Conservation (phyloP, 53 echinoderm and acorn worm genomes). For the Holothuria scabra region DNA sequence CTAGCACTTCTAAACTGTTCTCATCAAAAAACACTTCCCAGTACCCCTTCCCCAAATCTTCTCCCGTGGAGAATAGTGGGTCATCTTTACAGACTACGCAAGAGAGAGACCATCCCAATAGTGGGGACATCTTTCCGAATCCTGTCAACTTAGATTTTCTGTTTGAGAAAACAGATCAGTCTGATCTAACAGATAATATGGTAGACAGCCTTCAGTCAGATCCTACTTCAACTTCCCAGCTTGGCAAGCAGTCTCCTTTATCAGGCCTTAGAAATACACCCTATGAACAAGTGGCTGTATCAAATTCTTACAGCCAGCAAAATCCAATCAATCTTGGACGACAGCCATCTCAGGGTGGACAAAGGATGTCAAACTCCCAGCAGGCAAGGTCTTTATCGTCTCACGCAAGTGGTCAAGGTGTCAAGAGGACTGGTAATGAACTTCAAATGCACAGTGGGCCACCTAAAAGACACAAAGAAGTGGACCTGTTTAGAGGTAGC, state of each 20-base stretch:
- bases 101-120: constrained; percentile 11
- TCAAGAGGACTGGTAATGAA: constrained; percentile 24
- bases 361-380: neutral
- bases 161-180: constrained; percentile 40
- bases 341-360: constrained; percentile 13
- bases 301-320: constrained; percentile 25
- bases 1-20: constrained; percentile 14
- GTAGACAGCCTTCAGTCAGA: constrained; percentile 28
- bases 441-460: neutral
- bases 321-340: neutral
- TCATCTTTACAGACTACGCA: constrained; percentile 5
- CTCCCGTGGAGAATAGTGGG: constrained; percentile 9
- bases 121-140: constrained; percentile 20
- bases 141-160: constrained; percentile 37
- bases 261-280: constrained; percentile 1
- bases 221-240: neutral
- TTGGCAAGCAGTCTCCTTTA: constrained; percentile 21
- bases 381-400: neutral
- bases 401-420: neutral
- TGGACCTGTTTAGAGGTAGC: constrained; percentile 12
- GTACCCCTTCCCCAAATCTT: neutral
- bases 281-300: constrained; percentile 1
- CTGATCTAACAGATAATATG: constrained; percentile 23
- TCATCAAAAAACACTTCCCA: neutral
- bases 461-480: constrained; percentile 41